phyloP scores from a whole-genome alignment of 23 tunicate genomes.

The Styela plicata region DNA sequence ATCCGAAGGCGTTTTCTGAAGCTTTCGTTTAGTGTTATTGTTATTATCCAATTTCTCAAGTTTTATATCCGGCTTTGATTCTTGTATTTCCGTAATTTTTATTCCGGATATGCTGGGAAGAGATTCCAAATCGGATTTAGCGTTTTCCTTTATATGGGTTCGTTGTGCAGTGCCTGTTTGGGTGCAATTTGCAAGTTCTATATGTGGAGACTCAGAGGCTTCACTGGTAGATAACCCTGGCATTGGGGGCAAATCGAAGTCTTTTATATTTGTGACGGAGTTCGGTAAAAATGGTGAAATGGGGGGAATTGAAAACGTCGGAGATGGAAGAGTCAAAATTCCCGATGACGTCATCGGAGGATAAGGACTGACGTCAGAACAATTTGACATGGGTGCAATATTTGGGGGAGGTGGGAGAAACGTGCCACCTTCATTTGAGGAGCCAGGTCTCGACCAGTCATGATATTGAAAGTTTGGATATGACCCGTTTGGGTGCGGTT shows the following conservation, averaged over 20 bases:
- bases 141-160: background rate
- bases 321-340: background rate
- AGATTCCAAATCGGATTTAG: background rate
- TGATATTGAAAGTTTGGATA: background rate
- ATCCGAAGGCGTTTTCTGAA: background rate
- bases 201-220: too few species aligned
- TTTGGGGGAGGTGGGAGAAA: background rate
- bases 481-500: background rate
- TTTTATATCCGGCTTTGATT: background rate
- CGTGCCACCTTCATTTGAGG: background rate
- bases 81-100: background rate
- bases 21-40: background rate
- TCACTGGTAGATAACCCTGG: too few species aligned
- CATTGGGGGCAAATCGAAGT: background rate
- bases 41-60: background rate
- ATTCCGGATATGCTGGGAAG: background rate
- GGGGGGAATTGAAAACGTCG: slow-evolving; percentile 10
- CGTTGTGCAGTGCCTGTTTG: too few species aligned
- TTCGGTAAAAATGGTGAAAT: background rate
- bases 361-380: background rate
- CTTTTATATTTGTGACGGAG: background rate
- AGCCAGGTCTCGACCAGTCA: background rate
- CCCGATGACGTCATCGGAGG: background rate
- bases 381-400: background rate
- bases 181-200: too few species aligned